Percentiles rank a stretch among this genome's conserved stretches.
Conservation (phyloP, 2,888 invertebrate genomes). For the Bombylius major region DNA sequence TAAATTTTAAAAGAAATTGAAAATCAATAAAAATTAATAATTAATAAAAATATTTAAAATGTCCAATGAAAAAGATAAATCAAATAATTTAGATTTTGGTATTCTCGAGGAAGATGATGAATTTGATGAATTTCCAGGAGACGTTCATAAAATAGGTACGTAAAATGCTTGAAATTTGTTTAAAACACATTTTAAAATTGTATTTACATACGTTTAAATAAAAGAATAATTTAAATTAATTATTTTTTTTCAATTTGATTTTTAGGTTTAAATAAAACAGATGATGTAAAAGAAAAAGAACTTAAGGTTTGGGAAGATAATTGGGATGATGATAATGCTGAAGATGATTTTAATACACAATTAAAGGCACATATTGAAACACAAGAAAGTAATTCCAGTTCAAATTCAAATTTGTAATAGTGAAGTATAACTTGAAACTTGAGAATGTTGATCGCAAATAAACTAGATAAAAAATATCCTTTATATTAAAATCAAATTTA, state of each 20-base stretch:
- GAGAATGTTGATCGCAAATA: too few species aligned
- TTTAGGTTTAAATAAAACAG: too few species aligned
- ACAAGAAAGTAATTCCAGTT: constrained; percentile 20
- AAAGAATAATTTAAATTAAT: background rate
- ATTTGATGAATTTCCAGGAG: constrained; percentile 98
- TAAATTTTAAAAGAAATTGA: too few species aligned
- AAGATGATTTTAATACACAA: constrained; percentile 95
- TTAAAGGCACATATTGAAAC: constrained; percentile 48
- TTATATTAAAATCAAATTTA: too few species aligned
- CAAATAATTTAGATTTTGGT: constrained; percentile 72
- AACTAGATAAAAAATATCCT: too few species aligned
- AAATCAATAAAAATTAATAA: too few species aligned
- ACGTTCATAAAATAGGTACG: too few species aligned
- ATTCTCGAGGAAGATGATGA: constrained; percentile 97
- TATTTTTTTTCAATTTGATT: background rate
- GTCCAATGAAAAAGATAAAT: constrained; percentile 32
- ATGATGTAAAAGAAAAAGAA: constrained; percentile 53
- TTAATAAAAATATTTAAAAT: background rate
- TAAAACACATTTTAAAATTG: background rate
- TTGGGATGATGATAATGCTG: constrained; percentile 98
- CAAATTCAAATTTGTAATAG: too few species aligned
- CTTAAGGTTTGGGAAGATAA: constrained; percentile 99
- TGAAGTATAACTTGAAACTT: too few species aligned
- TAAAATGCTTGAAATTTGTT: constrained; percentile 7
- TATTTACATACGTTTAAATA: too few species aligned